Evolutionary conservation across 2,113 vertebrate genomes (phyloP).

Genomic region (Raja brachyura): DNA sequence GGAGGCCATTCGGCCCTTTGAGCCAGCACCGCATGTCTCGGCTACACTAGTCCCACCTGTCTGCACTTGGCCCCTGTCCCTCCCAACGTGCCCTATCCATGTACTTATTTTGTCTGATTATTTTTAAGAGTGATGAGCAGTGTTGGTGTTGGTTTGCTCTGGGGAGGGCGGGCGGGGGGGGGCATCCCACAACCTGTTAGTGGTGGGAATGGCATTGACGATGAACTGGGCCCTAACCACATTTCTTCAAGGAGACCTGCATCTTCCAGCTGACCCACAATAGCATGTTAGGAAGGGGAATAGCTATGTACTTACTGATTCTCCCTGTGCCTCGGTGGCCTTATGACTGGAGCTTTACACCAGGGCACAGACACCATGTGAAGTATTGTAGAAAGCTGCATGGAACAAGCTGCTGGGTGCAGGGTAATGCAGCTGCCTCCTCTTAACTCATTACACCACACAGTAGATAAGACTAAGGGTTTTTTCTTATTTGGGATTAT

Average conservation of each 20-base stretch:
- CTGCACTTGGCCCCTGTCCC: too few relatives aligned
- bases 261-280: background rate
- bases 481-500: background rate
- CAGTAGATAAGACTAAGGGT: too few relatives aligned
- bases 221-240: background rate
- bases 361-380: background rate
- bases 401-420: background rate
- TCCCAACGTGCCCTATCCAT: too few relatives aligned
- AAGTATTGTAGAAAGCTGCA: background rate
- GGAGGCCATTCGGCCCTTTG: too few relatives aligned
- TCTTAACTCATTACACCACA: background rate
- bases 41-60: too few relatives aligned
- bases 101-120: background rate
- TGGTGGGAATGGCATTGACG: background rate
- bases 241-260: background rate
- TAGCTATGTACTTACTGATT: background rate
- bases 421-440: background rate
- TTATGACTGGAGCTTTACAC: background rate
- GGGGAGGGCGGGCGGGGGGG: too few relatives aligned
- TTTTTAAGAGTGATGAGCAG: background rate
- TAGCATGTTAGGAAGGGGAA: background rate
- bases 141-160: background rate
- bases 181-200: background rate
- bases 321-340: background rate
- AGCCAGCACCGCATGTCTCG: too few relatives aligned